Base-by-base conservation (phyloP, 2,113 vertebrate species). In the Campylorhamphus procurvoides region DNA sequence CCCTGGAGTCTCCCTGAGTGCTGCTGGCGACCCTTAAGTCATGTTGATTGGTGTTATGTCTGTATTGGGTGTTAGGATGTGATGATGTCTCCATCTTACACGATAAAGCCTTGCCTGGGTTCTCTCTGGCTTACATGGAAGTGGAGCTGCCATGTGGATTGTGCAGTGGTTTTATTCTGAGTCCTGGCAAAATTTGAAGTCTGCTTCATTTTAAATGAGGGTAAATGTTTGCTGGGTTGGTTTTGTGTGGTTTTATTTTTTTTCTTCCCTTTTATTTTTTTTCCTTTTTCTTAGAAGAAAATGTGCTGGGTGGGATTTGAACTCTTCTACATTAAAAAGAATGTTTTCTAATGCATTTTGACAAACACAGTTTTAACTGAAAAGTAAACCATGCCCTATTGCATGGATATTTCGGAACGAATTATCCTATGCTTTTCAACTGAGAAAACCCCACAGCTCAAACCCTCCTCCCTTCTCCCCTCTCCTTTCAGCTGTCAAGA, bases 321-420 rank as follows among this genome's bases (percentile, higher is more conserved):
- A 84, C 33, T 27, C 23, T 73, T 84, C 18, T 40, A 22, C 8
- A 7, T 59, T 46, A 33, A 87, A 80, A 63, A 3, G 37, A 53
- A 39, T 71, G 25, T 58, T 93, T 95, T 55, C 37, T 59, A 84
- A 75, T 84, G 52, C 35, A 50, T 84, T 95, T 89, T 63, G 60
- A 55, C 56, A 96, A 47, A 35, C 0, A 0, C 29, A 40, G 15
- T 79, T 84, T 64, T 40, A 84, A 27, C 62, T 91, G 37, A 29
- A 69, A 79, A 88, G 33, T 47, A 24, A 37, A 11, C 19, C 15
- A 46, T 72, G 22, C 82, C 44, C 33, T 50, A 14, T 64, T 84
- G 53, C 72, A 66, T 4, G 73, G 62, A 2, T 78, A 49, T 58
- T 93, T 87, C 62, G 59, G 35, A 64, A 60, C 74, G 22, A 88